Evolutionary conservation across 2,797 vertebrate species (phyloP), one percentile per base, ranked within the genome.

Genomic region (Mustela erminea): DNA sequence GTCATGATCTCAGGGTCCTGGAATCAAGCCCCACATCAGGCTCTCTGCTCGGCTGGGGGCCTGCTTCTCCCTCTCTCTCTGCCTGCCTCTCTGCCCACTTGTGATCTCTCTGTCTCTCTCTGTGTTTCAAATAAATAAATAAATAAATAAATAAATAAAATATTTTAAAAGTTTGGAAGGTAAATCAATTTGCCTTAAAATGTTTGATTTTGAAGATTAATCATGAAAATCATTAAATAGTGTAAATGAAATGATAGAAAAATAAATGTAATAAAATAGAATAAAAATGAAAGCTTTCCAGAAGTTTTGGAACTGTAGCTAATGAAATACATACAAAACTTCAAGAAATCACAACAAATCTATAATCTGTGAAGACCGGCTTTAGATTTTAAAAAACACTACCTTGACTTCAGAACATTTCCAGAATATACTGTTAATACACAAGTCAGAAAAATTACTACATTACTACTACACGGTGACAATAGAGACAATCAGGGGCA

Each of bases 391-490:
- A 75, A 74, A 92, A 95, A 77, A 27, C 46, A 90, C 18, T 32
- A 78, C 32, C 84, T 72, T 89, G 87, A 91, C 66, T 95, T 94
- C 46, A 85, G 49, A 89, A 46, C 38, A 89, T 85, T 92, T 80
- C 80, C 62, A 95, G 62, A 95, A 91, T 85, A 89, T 29, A 92
- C 20, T 32, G n/a, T 92, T 52, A 81, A 85, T 49, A 95, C 5
- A 54, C 17, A 54, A 68, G 41, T 72, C 77, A 95, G 77, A 93
- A 91, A 84, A 72, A 84, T 43, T 72, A 84, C 66, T 35, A 68
- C 66, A 35, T 68, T 1, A 82, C 41, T 1, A 82, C 41, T 68
- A 91, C 38, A 12, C 32, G 38, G 41, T 84, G 2, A 70, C 64
- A 92, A 77, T 7, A 64, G 21, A 74, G 46, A 66, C 41, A 35